Percentiles rank a stretch among this genome's conserved stretches.
These are phyloP conservation scores for Peromyscus leucopus DNA, from an alignment of 2,113 vertebrate species.

Conservation along the genomic window DNA sequence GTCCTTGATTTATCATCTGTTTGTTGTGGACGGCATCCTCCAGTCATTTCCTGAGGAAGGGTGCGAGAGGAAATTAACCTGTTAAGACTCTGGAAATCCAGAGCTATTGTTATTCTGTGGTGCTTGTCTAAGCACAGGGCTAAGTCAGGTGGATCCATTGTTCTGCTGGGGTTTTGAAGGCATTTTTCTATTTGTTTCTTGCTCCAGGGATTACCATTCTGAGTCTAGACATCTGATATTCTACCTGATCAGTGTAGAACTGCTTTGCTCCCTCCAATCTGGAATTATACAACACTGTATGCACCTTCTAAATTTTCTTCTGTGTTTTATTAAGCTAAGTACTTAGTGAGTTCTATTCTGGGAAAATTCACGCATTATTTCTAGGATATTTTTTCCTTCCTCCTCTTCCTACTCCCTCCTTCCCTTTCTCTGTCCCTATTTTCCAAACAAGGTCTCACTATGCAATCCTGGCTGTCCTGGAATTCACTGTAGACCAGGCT, in stretches of 20 bases:
- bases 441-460: not conserved
- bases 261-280: not conserved
- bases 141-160: not conserved
- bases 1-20: not conserved
- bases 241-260: not conserved
- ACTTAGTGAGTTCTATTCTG: not conserved
- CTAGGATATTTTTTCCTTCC: not conserved
- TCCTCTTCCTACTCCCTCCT: not conserved
- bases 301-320: not conserved
- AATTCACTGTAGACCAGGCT: not conserved
- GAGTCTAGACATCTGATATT: not conserved
- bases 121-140: not conserved
- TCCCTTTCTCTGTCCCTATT: not conserved
- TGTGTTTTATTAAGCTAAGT: constrained; percentile 12
- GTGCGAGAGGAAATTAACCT: not conserved
- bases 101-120: not conserved
- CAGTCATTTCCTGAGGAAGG: constrained; percentile 21
- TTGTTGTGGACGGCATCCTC: not conserved
- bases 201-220: not conserved
- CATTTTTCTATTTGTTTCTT: not conserved
- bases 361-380: constrained; percentile 31
- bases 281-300: not conserved
- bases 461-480: not conserved
- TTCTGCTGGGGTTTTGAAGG: not conserved
- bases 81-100: not conserved